phyloP scores from a whole-genome alignment of 1,140 invertebrate genomes.

The Hyles euphorbiae region DNA sequence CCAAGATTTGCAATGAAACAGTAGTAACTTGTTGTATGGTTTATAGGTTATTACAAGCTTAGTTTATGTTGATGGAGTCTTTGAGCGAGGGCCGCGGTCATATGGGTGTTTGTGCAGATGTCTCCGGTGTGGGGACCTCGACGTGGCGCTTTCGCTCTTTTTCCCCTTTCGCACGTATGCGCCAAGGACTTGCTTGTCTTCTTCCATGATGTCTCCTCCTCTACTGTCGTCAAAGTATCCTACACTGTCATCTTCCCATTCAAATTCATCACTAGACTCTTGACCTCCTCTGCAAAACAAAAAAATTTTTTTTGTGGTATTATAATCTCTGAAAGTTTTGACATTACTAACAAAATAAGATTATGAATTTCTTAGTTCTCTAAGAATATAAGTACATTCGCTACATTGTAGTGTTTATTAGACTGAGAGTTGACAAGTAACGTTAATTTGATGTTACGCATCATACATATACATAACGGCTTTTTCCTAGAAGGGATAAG shows the following conservation, averaged over 20 bases:
- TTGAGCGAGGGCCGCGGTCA: slow-evolving; percentile 53
- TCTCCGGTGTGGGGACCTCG: slow-evolving; percentile 50
- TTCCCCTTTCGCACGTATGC: slow-evolving; percentile 9
- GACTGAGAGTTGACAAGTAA: too few species aligned
- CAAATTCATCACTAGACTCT: slow-evolving; percentile 44
- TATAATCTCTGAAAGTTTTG: neutral
- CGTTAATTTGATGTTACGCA: too few species aligned
- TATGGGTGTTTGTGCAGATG: slow-evolving; percentile 72
- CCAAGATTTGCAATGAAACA: neutral
- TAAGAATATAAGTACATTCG: too few species aligned
- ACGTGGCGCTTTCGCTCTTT: slow-evolving; percentile 31
- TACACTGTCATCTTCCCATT: slow-evolving; percentile 41
- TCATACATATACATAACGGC: too few species aligned
- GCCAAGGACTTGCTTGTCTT: slow-evolving; percentile 42
- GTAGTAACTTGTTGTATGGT: neutral
- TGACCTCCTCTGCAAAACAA: slow-evolving; percentile 9
- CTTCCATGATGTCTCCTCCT: slow-evolving; percentile 49
- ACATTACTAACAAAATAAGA: too few species aligned
- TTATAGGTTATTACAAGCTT: slow-evolving; percentile 17
- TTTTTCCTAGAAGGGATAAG: neutral
- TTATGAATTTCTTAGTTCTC: too few species aligned
- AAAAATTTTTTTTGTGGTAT: neutral
- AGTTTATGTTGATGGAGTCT: slow-evolving; percentile 19
- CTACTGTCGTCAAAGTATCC: slow-evolving; percentile 44
- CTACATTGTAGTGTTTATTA: too few species aligned